These are phyloP conservation scores for Drosophila robusta DNA, from an alignment of 2,888 invertebrate species.

Conservation along the genomic window DNA sequence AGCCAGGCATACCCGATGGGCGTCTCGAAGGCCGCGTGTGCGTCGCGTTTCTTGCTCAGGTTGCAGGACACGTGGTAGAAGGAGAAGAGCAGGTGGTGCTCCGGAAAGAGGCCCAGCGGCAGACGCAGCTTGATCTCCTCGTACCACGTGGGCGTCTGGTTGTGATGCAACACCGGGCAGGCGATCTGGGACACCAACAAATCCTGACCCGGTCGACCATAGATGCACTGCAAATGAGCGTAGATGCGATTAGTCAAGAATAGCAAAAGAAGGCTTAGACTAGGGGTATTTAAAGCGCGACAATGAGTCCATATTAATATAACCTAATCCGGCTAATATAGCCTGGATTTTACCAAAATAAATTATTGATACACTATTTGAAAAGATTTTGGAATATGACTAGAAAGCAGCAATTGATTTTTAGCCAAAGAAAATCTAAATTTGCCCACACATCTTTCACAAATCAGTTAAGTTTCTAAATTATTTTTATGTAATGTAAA, in stretches of 20 bases:
- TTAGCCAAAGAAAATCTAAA: too few relatives aligned
- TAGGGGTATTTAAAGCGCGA: too few relatives aligned
- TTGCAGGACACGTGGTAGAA: slow-evolving; percentile 98
- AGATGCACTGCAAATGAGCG: slow-evolving; percentile 87
- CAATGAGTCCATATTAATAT: too few relatives aligned
- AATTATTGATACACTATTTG: too few relatives aligned
- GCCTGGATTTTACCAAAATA: too few relatives aligned
- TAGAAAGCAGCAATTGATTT: too few relatives aligned
- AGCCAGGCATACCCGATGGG: slow-evolving; percentile 98
- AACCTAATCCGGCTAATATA: too few relatives aligned
- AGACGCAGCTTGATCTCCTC: slow-evolving; percentile 97
- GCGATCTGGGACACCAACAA: slow-evolving; percentile 89
- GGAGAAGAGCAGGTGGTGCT: slow-evolving; percentile 97
- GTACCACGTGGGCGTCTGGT: slow-evolving; percentile 94
- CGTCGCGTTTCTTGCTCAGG: slow-evolving; percentile 91
- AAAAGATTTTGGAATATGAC: too few relatives aligned
- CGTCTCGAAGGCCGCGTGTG: slow-evolving; percentile 89
- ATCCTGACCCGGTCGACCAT: slow-evolving; percentile 89
- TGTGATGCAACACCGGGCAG: slow-evolving; percentile 95
- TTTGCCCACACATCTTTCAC: too few relatives aligned
- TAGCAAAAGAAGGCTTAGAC: neutral
- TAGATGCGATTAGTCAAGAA: neutral
- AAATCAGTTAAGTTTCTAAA: too few relatives aligned
- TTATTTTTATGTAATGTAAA: too few relatives aligned
- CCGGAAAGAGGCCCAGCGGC: slow-evolving; percentile 92